A percentile compares a stretch with the other conserved stretches of the same genome.
phyloP scores from a whole-genome alignment of 2,888 invertebrate species.

The Argyresthia albistria region DNA sequence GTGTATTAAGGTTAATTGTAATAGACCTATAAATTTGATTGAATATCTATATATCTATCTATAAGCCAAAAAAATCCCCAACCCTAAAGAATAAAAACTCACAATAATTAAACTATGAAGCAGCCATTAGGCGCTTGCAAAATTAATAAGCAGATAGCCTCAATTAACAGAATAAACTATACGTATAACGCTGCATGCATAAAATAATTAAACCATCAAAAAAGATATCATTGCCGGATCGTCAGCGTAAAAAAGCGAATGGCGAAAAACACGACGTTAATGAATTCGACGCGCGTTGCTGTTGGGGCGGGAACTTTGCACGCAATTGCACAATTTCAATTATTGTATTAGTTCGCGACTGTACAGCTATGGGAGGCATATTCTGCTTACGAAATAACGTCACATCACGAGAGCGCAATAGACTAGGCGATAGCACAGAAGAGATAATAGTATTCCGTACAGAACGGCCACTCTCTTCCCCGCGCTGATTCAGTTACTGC shows the following conservation, averaged over 20 bases:
- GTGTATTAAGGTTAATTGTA: too few relatives aligned
- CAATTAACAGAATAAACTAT: conserved; percentile 19
- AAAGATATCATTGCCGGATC: conserved; percentile 41
- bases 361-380: conserved; percentile 21
- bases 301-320: conserved; percentile 45
- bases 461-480: too few relatives aligned
- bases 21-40: too few relatives aligned
- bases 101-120: not conserved
- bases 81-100: not conserved
- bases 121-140: not conserved
- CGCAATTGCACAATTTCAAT: conserved; percentile 74
- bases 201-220: conserved; percentile 55
- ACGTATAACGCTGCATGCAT: conserved; percentile 29
- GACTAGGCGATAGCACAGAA: too few relatives aligned
- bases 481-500: too few relatives aligned
- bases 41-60: too few relatives aligned
- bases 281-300: conserved; percentile 48
- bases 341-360: conserved; percentile 64
- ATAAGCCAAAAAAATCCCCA: too few relatives aligned
- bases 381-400: too few relatives aligned
- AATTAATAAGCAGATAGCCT: not conserved
- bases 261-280: conserved; percentile 56
- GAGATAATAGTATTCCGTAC: too few relatives aligned
- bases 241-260: conserved; percentile 33
- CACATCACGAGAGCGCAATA: too few relatives aligned